Conservation (phyloP, 2,797 vertebrate species). For the Acrocephalus scirpaceus region DNA sequence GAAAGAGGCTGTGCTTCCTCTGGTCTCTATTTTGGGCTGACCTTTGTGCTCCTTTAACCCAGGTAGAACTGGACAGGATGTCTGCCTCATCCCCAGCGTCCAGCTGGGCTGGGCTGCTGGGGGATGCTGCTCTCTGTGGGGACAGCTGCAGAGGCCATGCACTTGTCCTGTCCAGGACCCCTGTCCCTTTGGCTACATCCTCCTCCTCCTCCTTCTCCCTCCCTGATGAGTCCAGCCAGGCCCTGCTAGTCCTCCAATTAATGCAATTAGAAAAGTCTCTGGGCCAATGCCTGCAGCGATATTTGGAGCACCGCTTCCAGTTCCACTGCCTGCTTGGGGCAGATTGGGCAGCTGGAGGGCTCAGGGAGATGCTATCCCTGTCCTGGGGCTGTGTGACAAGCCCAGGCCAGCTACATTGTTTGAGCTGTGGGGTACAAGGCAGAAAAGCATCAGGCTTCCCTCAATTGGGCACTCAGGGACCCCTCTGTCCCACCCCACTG, state of each 20-base stretch:
- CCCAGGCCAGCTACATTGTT: not conserved
- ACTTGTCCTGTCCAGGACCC: too few relatives aligned
- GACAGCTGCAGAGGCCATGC: not conserved
- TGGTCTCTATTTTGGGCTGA: not conserved
- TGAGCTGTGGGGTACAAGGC: accelerated
- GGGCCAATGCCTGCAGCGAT: accelerated
- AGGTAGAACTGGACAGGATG: not conserved
- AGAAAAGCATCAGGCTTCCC: accelerated
- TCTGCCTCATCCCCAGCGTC: not conserved
- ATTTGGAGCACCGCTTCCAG: not conserved
- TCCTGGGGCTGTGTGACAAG: not conserved
- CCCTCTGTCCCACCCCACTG: not conserved
- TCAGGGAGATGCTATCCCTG: accelerated
- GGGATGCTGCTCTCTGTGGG: not conserved
- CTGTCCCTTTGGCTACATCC: not conserved
- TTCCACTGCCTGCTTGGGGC: not conserved
- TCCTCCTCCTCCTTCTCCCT: not conserved
- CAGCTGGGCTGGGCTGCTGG: not conserved
- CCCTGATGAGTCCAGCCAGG: not conserved
- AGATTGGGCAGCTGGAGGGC: not conserved
- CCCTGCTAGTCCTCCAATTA: not conserved
- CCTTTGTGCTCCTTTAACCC: not conserved
- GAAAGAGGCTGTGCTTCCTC: not conserved
- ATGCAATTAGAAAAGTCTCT: not conserved
- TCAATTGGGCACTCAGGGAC: accelerated